Conservation (phyloP, 2,797 vertebrate genomes). For the Distichodus sexfasciatus region DNA sequence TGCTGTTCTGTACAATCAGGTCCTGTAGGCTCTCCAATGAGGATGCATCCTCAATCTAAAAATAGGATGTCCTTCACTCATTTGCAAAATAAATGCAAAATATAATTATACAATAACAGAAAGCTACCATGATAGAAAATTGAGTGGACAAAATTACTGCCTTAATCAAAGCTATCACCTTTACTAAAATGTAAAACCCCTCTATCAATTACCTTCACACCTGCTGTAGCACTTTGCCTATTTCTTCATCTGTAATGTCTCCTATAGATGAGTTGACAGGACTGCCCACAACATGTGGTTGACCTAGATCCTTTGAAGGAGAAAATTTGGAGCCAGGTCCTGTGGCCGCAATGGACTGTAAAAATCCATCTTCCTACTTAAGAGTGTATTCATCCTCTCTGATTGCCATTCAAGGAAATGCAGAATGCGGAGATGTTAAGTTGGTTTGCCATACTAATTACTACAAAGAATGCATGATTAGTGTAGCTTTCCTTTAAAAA, state of each 20-base stretch:
- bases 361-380: too few relatives aligned
- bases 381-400: too few relatives aligned
- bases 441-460: too few relatives aligned
- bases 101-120: neutral
- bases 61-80: neutral
- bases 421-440: too few relatives aligned
- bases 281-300: slow-evolving; percentile 38
- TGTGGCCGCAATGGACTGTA: too few relatives aligned
- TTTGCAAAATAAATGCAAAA: neutral
- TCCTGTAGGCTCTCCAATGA: neutral
- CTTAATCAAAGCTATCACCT: neutral
- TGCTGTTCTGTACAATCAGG: neutral
- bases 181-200: neutral
- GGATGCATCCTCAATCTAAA: neutral
- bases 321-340: slow-evolving; percentile 50
- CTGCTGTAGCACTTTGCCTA: slow-evolving; percentile 41
- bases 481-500: too few relatives aligned
- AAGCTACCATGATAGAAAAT: too few relatives aligned
- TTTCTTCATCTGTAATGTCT: slow-evolving; percentile 44
- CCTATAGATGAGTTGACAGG: slow-evolving; percentile 16
- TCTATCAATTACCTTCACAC: slow-evolving; percentile 17
- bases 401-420: too few relatives aligned
- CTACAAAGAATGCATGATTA: too few relatives aligned
- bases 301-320: slow-evolving; percentile 41
- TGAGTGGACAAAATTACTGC: too few relatives aligned